Percentiles rank a stretch among this genome's conserved stretches.
Evolutionary conservation across 2,888 invertebrate genomes (phyloP).

Genomic region (Euproctis similis): DNA sequence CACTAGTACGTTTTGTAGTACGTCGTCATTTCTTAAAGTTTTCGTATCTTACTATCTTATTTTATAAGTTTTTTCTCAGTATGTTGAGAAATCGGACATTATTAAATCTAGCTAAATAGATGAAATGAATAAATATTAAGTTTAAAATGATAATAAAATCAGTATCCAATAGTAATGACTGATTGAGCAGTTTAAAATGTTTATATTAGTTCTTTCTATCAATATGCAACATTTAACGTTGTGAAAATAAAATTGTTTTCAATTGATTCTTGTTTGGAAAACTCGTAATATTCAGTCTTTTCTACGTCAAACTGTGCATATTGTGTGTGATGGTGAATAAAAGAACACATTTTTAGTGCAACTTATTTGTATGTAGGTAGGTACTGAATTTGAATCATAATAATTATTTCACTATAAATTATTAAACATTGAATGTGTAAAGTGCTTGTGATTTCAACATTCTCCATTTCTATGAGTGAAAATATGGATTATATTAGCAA

Average conservation of each 20-base stretch:
- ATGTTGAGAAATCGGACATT: no score
- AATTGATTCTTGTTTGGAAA: constrained; percentile 37
- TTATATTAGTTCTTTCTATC: not conserved
- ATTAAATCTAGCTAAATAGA: constrained; percentile 9
- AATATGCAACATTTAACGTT: constrained; percentile 9
- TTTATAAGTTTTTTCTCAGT: no score
- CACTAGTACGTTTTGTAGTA: no score
- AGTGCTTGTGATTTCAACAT: constrained; percentile 17
- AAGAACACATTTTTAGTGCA: constrained; percentile 1
- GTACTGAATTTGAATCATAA: constrained; percentile 3
- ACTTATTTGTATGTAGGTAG: not conserved
- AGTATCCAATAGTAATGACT: not conserved
- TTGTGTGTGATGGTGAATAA: constrained; percentile 8
- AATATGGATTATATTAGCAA: constrained; percentile 33
- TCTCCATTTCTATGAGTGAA: constrained; percentile 6
- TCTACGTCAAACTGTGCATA: constrained; percentile 17
- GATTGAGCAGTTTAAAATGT: not conserved
- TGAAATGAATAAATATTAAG: constrained; percentile 5
- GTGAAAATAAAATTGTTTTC: constrained; percentile 34
- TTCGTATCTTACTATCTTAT: no score
- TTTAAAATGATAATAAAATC: not conserved
- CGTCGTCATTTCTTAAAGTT: no score
- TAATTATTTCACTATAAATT: not conserved
- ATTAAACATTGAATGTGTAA: no score
- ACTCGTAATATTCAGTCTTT: constrained; percentile 19